Conservation (phyloP, 1,140 invertebrate genomes). For the Pseudoatta argentina region DNA sequence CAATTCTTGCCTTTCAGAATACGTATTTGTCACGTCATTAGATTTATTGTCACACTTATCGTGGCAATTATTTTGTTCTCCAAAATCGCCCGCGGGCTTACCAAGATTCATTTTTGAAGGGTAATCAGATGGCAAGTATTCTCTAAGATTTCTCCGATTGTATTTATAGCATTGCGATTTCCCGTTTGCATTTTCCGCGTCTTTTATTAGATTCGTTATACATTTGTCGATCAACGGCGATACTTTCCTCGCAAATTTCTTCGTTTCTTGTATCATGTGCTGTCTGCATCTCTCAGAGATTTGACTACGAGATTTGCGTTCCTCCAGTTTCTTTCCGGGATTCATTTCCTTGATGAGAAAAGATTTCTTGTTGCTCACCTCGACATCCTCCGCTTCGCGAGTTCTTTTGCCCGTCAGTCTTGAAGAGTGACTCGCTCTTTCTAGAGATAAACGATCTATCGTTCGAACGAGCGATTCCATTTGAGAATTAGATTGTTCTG, state of each 20-base stretch:
- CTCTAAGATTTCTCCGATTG: not conserved
- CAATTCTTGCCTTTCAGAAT: conserved; percentile 1
- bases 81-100: not conserved
- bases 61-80: not conserved
- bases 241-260: conserved; percentile 48
- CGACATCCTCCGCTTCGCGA: conserved; percentile 20
- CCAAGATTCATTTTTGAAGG: not conserved
- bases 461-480: not conserved
- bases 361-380: conserved; percentile 46
- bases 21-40: not conserved
- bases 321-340: not conserved
- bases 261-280: conserved; percentile 58
- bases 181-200: not conserved
- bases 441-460: conserved; percentile 22
- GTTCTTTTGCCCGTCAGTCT: conserved; percentile 57
- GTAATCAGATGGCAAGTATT: not conserved
- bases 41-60: not conserved
- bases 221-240: conserved; percentile 66
- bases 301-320: not conserved
- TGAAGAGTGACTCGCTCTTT: not conserved
- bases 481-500: not conserved
- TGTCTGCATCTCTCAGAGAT: conserved; percentile 49
- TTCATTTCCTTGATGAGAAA: conserved; percentile 45
- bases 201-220: conserved; percentile 62
- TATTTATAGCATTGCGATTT: not conserved